Conservation (phyloP, 2,797 vertebrate genomes). For the Sebastes vulpes region DNA sequence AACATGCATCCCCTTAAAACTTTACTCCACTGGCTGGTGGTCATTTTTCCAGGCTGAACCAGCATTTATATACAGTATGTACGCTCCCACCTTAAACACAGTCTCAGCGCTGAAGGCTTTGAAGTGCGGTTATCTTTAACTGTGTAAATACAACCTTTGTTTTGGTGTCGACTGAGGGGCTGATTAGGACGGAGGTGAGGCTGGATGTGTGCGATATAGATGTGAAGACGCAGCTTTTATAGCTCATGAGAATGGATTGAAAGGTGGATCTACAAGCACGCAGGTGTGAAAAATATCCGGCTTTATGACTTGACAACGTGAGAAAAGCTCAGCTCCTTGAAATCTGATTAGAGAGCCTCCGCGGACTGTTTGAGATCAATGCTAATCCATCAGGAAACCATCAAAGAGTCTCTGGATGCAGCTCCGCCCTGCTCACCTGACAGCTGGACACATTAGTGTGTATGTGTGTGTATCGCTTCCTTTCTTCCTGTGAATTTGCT, state of each 20-base stretch:
- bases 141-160: conserved; percentile 37
- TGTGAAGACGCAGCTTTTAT: not conserved
- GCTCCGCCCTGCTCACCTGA: conserved; percentile 63
- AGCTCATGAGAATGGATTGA: not conserved
- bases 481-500: conserved; percentile 34
- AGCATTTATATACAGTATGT: conserved; percentile 5
- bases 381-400: conserved; percentile 69
- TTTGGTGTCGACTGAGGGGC: conserved; percentile 4
- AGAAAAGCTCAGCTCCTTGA: conserved; percentile 21
- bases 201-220: not conserved
- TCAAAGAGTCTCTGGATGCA: conserved; percentile 58
- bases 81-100: conserved; percentile 21
- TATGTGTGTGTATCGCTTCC: conserved; percentile 4
- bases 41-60: conserved; percentile 19
- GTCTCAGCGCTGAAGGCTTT: conserved; percentile 8
- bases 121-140: conserved; percentile 31
- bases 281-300: not conserved
- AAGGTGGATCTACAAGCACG: not conserved
- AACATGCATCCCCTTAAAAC: not conserved
- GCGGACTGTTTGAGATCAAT: conserved; percentile 25
- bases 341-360: conserved; percentile 48
- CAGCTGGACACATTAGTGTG: conserved; percentile 59
- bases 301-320: not conserved
- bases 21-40: not conserved
- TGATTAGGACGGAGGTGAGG: conserved; percentile 6